Evolutionary conservation across 2,797 vertebrate species (phyloP).

Genomic region (Garrulus glandarius): DNA sequence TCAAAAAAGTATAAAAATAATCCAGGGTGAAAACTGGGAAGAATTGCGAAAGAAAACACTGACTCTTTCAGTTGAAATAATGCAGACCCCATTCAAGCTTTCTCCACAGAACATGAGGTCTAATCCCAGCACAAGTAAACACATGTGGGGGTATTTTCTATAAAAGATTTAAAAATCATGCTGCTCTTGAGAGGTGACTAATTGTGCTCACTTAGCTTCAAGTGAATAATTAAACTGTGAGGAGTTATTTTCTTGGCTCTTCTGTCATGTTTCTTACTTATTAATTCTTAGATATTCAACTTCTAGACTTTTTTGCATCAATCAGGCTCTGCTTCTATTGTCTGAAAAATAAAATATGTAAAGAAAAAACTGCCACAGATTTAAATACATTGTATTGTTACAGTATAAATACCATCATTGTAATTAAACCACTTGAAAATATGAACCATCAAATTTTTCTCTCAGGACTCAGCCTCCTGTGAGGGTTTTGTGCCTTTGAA

Average conservation of each 20-base stretch:
- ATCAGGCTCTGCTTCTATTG: background rate
- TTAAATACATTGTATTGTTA: background rate
- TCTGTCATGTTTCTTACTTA: background rate
- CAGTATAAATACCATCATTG: background rate
- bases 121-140: background rate
- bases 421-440: background rate
- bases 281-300: background rate
- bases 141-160: background rate
- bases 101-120: background rate
- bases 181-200: background rate
- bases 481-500: background rate
- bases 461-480: background rate
- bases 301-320: background rate
- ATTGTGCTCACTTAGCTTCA: conserved; percentile 14
- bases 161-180: background rate
- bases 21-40: background rate
- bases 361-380: background rate
- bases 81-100: background rate
- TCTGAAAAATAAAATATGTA: conserved; percentile 1
- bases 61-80: background rate
- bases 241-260: conserved; percentile 13
- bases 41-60: background rate
- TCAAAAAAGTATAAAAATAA: conserved; percentile 15
- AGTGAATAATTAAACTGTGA: conserved; percentile 22
- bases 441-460: background rate